Percentiles rank a stretch among this genome's conserved stretches.
phyloP scores from a whole-genome alignment of 2,797 vertebrate genomes.

The Fistularia tabacaria region DNA sequence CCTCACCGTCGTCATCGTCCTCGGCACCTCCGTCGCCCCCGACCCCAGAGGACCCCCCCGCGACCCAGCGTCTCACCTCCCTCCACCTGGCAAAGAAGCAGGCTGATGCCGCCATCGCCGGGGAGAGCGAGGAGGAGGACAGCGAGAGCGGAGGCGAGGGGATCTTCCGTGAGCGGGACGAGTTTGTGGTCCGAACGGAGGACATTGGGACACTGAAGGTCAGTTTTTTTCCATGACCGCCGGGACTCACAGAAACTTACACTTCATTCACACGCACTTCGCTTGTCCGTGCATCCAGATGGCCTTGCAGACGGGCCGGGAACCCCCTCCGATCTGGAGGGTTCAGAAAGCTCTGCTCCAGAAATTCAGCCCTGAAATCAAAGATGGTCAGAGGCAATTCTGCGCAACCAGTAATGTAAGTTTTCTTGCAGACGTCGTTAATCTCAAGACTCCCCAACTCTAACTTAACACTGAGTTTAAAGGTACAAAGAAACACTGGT shows the following conservation, averaged over 20 bases:
- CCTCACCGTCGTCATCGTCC: constrained; percentile 52
- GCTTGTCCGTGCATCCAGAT: constrained; percentile 64
- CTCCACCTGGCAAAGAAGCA: constrained; percentile 90
- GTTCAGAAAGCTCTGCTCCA: constrained; percentile 92
- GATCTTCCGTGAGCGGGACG: constrained; percentile 87
- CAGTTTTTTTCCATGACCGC: neutral
- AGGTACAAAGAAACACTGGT: neutral
- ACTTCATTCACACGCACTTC: neutral
- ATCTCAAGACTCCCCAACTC: neutral
- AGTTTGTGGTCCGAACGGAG: constrained; percentile 87
- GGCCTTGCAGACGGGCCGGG: constrained; percentile 86
- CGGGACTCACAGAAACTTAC: neutral
- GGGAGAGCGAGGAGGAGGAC: constrained; percentile 87
- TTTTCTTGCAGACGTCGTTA: constrained; percentile 15
- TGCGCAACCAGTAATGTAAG: constrained; percentile 93
- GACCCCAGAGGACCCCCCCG: constrained; percentile 77
- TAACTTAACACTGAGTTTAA: neutral
- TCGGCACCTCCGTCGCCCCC: constrained; percentile 73
- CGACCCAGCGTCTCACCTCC: constrained; percentile 75
- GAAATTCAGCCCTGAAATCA: constrained; percentile 93
- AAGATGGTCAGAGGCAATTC: constrained; percentile 90
- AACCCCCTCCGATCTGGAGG: constrained; percentile 90
- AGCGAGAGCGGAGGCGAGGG: constrained; percentile 87
- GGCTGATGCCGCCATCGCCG: constrained; percentile 82
- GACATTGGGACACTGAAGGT: constrained; percentile 89